Evolutionary conservation across 2,797 vertebrate species (phyloP), one percentile per base, ranked within the genome.

Genomic region (Melanotaenia boesemani): DNA sequence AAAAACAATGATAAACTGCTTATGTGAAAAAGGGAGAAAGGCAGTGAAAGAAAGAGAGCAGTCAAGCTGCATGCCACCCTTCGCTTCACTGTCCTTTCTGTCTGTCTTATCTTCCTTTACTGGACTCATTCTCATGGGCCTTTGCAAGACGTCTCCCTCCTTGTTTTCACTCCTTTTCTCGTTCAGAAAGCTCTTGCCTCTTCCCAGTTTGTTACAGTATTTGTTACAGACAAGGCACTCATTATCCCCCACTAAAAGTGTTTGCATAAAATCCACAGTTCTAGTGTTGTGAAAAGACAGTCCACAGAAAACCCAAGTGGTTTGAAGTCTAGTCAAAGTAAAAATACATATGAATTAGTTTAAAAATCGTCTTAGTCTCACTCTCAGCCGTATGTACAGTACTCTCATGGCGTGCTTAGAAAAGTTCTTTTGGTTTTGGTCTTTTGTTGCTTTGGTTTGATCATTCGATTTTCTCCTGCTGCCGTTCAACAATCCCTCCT

Each of bases 361-460:
- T 62, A 34, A 69, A 77, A 86, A 80, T 70, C 12, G 26, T 81
- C 22, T 63, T 58, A 66, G 64, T 72, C 36, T 70, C 79, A 68
- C 63, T 74, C 22, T 61, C 74, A 79, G 69, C 36, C 70, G 36
- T 66, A 72, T 92, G 67, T 82, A 86, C 88, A 89, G 76, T 48
- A 16, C 77, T 75, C 62, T 80, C 79, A 81, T 72, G 82, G 70
- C 87, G 88, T 83, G 3, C 67, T 70, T 34, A 11, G 34, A 48
- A 78, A 68, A 81, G 44, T 52, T 46, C 44, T 46, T 44, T 12
- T 44, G 11, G 0, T 41, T 44, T 16, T n/a, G 10, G n/a, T 54
- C 15, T 16, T 41, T 11, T 67, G 57, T 86, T 72, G 72, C 88
- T 87, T 88, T 88, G 87, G 89, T 88, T 88, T 77, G 50, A 81